Conservation (phyloP, 2,797 vertebrate species). For the Sebastes matsubarae region DNA sequence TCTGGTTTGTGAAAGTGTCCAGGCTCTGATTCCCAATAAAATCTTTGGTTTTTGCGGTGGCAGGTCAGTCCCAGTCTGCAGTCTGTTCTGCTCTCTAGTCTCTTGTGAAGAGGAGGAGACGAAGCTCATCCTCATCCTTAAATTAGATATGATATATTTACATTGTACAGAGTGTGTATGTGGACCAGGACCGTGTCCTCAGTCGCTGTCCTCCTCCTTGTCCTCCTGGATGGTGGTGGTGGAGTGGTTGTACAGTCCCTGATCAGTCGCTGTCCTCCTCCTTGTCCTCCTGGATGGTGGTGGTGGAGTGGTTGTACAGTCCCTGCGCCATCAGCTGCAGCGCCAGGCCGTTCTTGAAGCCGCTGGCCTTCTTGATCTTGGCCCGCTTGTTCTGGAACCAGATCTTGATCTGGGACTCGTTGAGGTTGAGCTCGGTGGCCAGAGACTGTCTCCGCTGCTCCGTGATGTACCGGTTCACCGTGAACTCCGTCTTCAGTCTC, state of each 20-base stretch:
- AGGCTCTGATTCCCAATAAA: constrained; percentile 88
- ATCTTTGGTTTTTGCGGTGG: constrained; percentile 94
- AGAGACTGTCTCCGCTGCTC: constrained; percentile 92
- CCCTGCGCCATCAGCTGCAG: constrained; percentile 96
- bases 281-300: constrained; percentile 91
- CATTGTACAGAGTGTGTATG: constrained; percentile 77
- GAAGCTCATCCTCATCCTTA: constrained; percentile 82
- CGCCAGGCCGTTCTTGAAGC: constrained; percentile 92
- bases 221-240: constrained; percentile 92
- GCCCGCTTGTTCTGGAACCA: constrained; percentile 98
- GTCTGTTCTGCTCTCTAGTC: constrained; percentile 8
- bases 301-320: constrained; percentile 96
- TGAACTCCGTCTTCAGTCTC: constrained; percentile 93
- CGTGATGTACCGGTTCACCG: constrained; percentile 93
- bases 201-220: constrained; percentile 92
- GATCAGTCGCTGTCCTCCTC: constrained; percentile 91
- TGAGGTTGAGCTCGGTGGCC: constrained; percentile 92
- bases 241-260: constrained; percentile 96
- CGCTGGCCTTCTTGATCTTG: constrained; percentile 94
- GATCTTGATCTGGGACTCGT: constrained; percentile 97
- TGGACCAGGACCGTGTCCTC: constrained; percentile 47
- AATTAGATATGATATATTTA: constrained; percentile 88
- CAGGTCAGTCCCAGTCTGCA: constrained; percentile 65
- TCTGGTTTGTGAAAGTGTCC: constrained; percentile 26
- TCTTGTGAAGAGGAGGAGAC: constrained; percentile 6